Base-by-base conservation (phyloP, 2,888 invertebrate genomes). In the Himalopsyche anomala region DNA sequence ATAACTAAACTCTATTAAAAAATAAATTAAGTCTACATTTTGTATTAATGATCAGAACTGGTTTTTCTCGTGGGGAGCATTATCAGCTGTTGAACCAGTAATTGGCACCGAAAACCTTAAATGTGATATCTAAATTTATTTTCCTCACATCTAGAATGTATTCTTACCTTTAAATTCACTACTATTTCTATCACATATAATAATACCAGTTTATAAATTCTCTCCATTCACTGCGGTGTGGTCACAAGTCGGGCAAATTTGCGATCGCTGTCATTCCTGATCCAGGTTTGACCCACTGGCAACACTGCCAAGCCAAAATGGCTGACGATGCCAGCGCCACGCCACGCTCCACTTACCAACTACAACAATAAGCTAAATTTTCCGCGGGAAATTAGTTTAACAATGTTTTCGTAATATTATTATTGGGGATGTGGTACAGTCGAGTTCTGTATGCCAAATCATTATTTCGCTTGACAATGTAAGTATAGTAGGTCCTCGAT, bases 201-300 rank as follows among this genome's bases (percentile, higher is more conserved):
- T 51, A 51, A 15, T 36, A 12, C 74, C 74, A 74, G 74, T 38
- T 74, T 74, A 6, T 74, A 36, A 74, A 74, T 74, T 74, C 5
- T 74, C 74, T 36, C 74, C 38, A 38, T 74, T 74, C 15, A 74
- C 74, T 74, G 74, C 74, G 74, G 74, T 36, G 15, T 74, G 74
- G 74, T 19, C 74, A 74, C 38, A 74, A 28, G 28, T 38, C 36
- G 74, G 36, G 74, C 36, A 38, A 74, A 74, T 74, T 74, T 74
- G 74, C 74, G 74, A 74, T 74, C 38, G 74, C 74, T 74, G 74
- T 74, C 74, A 74, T 74, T 62, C 83, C 45, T 85, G 85, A 88
- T 86, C 88, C 88, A 42, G 88, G 88, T 80, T 88, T 88, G 88
- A 88, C 88, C 88, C 88, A 87, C 85, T 87, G 85, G 85, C 84